phyloP scores from a whole-genome alignment of 2,797 vertebrate species.

The Garrulus glandarius region DNA sequence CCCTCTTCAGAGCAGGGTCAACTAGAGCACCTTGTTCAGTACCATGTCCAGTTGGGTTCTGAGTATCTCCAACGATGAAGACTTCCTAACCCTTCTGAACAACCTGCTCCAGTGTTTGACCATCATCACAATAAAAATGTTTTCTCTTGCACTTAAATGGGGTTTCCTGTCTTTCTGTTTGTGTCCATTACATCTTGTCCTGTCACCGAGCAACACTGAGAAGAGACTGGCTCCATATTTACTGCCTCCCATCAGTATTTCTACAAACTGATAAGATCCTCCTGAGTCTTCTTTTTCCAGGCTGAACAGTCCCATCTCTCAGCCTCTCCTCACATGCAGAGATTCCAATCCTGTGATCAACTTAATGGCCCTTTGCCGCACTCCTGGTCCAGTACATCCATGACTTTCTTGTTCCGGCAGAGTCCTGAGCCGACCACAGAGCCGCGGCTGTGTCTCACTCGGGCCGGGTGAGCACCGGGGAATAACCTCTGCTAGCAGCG shows the following conservation, averaged over 20 bases:
- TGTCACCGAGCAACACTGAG: neutral
- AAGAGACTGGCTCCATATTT: neutral
- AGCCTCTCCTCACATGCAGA: neutral
- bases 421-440: neutral
- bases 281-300: neutral
- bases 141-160: neutral
- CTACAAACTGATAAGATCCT: neutral
- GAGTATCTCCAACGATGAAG: neutral
- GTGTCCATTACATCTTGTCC: neutral
- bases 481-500: rapidly evolving
- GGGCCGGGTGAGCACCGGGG: neutral
- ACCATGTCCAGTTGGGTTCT: neutral
- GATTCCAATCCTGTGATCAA: neutral
- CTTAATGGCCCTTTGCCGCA: neutral
- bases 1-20: neutral
- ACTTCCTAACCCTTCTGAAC: neutral
- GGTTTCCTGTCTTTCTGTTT: neutral
- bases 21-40: neutral
- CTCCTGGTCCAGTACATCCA: neutral
- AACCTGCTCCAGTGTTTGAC: neutral
- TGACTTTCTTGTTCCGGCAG: rapidly evolving
- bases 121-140: neutral
- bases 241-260: neutral
- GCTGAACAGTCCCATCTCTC: neutral
- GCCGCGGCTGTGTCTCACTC: neutral